Percentiles rank a stretch among this genome's conserved stretches.
Evolutionary conservation across 2,797 vertebrate species (phyloP).

Genomic region (Coracias cyanogaster): DNA sequence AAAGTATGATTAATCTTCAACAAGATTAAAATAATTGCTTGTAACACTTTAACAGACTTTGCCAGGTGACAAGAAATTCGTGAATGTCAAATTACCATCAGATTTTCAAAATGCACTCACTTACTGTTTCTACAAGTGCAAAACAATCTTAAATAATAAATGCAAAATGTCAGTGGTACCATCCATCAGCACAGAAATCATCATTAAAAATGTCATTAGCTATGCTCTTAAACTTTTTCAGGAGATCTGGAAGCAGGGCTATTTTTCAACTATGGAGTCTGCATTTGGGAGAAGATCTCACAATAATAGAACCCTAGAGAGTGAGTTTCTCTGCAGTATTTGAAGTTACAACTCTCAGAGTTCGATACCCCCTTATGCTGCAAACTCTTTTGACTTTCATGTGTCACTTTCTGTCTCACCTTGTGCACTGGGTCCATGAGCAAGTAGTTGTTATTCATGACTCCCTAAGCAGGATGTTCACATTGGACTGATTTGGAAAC

Average conservation of each 20-base stretch:
- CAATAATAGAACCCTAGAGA: neutral
- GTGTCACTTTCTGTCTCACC: neutral
- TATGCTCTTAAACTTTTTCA: conserved; percentile 1
- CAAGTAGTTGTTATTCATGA: neutral
- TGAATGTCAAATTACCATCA: conserved; percentile 33
- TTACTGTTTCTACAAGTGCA: neutral
- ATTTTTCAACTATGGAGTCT: neutral
- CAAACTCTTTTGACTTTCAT: neutral
- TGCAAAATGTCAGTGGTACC: conserved; percentile 25
- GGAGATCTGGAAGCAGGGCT: neutral
- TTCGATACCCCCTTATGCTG: neutral
- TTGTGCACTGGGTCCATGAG: neutral
- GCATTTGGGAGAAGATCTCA: neutral
- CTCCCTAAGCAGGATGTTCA: neutral
- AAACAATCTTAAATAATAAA: conserved; percentile 36
- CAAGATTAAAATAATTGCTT: conserved; percentile 46
- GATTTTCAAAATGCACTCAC: conserved; percentile 2
- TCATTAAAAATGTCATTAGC: conserved; percentile 3
- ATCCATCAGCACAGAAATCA: neutral
- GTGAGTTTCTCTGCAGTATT: neutral
- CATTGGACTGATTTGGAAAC: neutral
- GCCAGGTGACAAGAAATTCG: conserved; percentile 54
- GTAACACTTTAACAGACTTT: conserved; percentile 48
- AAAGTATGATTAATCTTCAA: conserved; percentile 44
- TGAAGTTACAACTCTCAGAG: neutral